These are phyloP conservation scores for Halcyon senegalensis DNA, from an alignment of 2,113 vertebrate species.

Conservation along the genomic window DNA sequence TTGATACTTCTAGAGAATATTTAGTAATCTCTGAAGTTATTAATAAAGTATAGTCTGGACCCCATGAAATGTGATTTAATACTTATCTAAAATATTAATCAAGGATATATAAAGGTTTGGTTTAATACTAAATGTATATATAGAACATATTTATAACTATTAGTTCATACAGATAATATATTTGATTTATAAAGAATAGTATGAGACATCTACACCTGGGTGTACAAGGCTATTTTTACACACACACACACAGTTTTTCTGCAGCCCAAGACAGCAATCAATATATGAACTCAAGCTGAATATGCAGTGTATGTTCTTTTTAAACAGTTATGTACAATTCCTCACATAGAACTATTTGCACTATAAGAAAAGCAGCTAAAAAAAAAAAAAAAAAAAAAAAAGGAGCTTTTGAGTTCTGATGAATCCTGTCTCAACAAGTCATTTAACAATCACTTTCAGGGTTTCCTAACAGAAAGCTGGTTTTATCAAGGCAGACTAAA, in stretches of 20 bases:
- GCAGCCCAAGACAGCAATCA: not conserved
- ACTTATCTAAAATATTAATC: not conserved
- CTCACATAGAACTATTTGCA: not conserved
- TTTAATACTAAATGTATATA: not conserved
- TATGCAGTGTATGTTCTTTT: not conserved
- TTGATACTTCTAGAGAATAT: not conserved
- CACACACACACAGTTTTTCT: not conserved
- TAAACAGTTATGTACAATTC: not conserved
- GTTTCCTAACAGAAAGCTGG: not conserved
- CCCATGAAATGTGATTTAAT: not conserved
- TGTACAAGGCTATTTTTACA: not conserved
- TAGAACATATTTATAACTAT: not conserved
- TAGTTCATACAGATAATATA: not conserved
- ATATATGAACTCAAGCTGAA: slow-evolving; percentile 5
- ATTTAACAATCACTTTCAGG: not conserved
- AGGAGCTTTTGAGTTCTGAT: not conserved
- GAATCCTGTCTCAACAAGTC: slow-evolving; percentile 4
- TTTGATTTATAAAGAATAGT: not conserved
- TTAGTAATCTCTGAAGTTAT: not conserved
- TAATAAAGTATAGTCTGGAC: not conserved
- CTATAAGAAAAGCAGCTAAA: not conserved
- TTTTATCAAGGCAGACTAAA: not conserved
- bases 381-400: not conserved
- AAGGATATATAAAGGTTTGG: not conserved
- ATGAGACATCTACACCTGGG: not conserved